These are phyloP conservation scores for Aselliscus stoliczkanus DNA, from an alignment of 2,797 vertebrate species.

Conservation along the genomic window DNA sequence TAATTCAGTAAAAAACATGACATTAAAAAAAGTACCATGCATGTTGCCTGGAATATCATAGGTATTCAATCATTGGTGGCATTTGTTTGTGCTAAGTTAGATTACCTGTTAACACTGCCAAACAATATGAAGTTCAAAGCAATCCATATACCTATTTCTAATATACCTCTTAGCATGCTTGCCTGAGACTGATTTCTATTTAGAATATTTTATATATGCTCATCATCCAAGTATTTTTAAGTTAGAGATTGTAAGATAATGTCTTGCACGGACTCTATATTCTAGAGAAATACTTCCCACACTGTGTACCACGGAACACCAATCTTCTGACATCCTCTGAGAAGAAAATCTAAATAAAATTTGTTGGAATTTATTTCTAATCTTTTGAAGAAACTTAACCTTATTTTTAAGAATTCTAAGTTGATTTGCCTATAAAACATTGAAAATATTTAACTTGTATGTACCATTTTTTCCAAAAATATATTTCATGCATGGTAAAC, in stretches of 20 bases:
- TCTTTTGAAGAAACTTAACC: background rate
- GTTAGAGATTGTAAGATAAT: background rate
- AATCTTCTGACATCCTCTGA: background rate
- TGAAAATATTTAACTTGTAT: background rate
- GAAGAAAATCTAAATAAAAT: background rate
- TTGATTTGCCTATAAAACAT: background rate
- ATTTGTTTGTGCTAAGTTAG: background rate
- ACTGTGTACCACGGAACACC: background rate
- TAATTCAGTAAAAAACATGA: background rate
- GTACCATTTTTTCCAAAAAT: background rate
- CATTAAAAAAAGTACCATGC: background rate
- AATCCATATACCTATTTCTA: background rate
- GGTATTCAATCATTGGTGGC: background rate
- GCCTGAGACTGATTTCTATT: background rate
- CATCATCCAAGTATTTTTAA: background rate
- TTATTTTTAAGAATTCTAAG: background rate
- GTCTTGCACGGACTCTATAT: background rate
- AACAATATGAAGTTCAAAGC: background rate
- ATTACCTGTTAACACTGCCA: background rate
- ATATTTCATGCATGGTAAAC: background rate
- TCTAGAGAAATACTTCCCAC: background rate
- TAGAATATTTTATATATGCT: background rate
- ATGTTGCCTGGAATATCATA: background rate
- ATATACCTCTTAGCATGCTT: background rate
- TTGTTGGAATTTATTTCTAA: slow-evolving; percentile 7